phyloP scores from a whole-genome alignment of 2,797 vertebrate genomes.

The Trichosurus vulpecula region DNA sequence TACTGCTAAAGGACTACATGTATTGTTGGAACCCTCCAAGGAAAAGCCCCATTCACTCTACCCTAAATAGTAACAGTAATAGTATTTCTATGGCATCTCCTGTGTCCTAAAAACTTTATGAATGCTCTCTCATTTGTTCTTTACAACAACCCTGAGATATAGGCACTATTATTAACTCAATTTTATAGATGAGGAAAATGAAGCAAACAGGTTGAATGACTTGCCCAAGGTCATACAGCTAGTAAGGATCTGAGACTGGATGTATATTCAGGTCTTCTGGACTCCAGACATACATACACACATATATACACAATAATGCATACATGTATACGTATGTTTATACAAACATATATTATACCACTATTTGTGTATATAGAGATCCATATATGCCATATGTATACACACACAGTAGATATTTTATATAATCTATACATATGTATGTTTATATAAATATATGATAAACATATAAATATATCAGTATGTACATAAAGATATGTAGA shows the following conservation, averaged over 20 bases:
- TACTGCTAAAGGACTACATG: background rate
- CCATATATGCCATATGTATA: too few relatives aligned
- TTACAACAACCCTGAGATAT: background rate
- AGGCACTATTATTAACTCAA: background rate
- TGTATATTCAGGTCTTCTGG: background rate
- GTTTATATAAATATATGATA: background rate
- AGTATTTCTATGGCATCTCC: background rate
- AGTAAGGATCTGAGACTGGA: background rate
- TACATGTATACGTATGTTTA: too few relatives aligned
- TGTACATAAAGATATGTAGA: background rate
- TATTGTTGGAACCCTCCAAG: background rate
- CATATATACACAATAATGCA: background rate
- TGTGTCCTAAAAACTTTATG: background rate
- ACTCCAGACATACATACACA: background rate
- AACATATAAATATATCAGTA: background rate
- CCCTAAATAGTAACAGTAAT: background rate
- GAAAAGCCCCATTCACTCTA: background rate
- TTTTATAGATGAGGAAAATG: background rate
- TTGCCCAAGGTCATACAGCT: background rate
- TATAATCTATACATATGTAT: background rate
- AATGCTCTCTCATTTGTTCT: background rate
- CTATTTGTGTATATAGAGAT: background rate
- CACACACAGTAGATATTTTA: background rate
- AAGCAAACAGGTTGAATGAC: background rate
- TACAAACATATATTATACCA: background rate